Conservation (phyloP, 2,888 invertebrate species). For the Scrobipalpa atriplicella region DNA sequence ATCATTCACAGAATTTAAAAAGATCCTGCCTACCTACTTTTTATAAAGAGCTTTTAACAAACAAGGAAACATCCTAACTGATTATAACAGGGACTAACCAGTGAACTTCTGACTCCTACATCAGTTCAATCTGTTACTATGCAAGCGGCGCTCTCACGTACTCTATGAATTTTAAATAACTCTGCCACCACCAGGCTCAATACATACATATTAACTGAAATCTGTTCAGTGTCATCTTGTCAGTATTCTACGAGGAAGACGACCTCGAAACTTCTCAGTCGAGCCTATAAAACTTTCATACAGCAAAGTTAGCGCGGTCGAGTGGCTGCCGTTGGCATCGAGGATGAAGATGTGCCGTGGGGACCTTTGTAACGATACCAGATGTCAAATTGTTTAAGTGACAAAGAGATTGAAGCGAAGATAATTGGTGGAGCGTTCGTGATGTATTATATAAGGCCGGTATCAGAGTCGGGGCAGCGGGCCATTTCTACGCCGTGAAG, state of each 20-base stretch:
- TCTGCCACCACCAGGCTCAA: background rate
- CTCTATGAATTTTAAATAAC: background rate
- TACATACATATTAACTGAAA: constrained; percentile 21
- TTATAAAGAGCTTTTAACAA: background rate
- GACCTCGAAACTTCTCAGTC: constrained; percentile 40
- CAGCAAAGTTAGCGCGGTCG: constrained; percentile 24
- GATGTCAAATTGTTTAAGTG: constrained; percentile 44
- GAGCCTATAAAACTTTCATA: constrained; percentile 39
- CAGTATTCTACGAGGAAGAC: constrained; percentile 33
- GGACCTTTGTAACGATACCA: constrained; percentile 28
- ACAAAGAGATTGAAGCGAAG: constrained; percentile 54
- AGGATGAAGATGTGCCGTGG: constrained; percentile 24
- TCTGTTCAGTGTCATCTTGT: constrained; percentile 31
- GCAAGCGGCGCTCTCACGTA: constrained; percentile 4
- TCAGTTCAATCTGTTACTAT: background rate
- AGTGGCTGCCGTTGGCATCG: constrained; percentile 10
- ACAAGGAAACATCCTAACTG: background rate
- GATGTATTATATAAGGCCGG: constrained; percentile 68
- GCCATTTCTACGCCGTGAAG: constrained; percentile 70
- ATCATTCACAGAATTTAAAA: background rate
- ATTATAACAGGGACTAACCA: background rate
- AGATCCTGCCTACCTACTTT: too few relatives aligned
- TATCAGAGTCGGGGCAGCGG: constrained; percentile 61
- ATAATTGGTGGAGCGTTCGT: constrained; percentile 57
- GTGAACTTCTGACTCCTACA: background rate